Evolutionary conservation across 2,888 invertebrate genomes (phyloP).

Genomic region (Phasia obesa): DNA sequence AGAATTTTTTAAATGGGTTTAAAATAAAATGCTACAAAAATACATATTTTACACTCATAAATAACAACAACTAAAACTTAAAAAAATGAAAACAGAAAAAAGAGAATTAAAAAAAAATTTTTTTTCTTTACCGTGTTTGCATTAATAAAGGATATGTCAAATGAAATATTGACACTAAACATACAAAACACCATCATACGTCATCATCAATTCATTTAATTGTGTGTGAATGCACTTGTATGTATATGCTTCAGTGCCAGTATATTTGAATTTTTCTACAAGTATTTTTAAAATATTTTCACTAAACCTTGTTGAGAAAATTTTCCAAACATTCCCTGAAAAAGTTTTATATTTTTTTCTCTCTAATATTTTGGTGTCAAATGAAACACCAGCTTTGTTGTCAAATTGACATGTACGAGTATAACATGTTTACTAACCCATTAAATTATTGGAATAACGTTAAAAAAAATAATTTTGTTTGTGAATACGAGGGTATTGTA

Average conservation of each 20-base stretch:
- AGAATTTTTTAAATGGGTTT: constrained; percentile 9
- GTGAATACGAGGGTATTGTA: background rate
- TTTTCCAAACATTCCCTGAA: background rate
- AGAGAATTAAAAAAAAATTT: constrained; percentile 34
- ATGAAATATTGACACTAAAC: constrained; percentile 65
- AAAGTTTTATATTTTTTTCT: background rate
- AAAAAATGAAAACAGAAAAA: constrained; percentile 9
- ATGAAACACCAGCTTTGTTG: constrained; percentile 40
- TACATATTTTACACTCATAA: constrained; percentile 12
- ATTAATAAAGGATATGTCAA: constrained; percentile 63
- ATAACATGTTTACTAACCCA: constrained; percentile 66
- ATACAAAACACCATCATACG: constrained; percentile 28
- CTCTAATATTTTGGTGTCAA: background rate
- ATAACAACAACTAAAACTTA: background rate
- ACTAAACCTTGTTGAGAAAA: background rate
- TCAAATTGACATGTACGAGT: constrained; percentile 65
- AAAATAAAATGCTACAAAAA: constrained; percentile 35
- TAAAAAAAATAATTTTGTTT: constrained; percentile 7
- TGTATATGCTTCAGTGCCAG: background rate
- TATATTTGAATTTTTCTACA: no score
- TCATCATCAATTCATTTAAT: constrained; percentile 11
- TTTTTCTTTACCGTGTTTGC: constrained; percentile 51
- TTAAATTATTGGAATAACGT: constrained; percentile 52
- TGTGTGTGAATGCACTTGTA: background rate
- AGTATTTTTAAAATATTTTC: no score